phyloP scores from a whole-genome alignment of 2,113 vertebrate species.

The Micromys minutus region DNA sequence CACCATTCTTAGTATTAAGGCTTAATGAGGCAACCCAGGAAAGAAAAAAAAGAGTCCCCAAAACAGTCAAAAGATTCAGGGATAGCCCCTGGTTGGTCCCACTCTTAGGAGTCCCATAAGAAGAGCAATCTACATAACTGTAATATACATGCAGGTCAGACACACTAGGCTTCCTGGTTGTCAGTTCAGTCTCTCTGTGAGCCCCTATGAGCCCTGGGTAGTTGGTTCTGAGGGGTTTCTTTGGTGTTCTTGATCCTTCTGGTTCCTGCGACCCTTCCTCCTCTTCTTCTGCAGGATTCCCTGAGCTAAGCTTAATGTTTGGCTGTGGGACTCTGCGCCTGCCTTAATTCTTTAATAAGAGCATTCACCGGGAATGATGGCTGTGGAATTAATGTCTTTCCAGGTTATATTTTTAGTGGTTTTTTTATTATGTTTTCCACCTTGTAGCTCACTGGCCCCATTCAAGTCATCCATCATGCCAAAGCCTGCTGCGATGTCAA shows the following conservation, averaged over 20 bases:
- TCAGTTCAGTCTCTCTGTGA: neutral
- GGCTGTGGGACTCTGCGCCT: neutral
- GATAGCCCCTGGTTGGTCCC: neutral
- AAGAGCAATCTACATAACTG: neutral
- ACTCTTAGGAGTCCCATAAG: neutral
- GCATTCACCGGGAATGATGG: neutral
- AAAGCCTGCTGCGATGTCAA: conserved; percentile 88
- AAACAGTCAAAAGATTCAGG: neutral
- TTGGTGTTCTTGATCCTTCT: neutral
- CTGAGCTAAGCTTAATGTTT: neutral
- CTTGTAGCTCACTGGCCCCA: conserved; percentile 87
- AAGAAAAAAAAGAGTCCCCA: neutral
- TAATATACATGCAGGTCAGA: neutral
- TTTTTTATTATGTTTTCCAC: neutral
- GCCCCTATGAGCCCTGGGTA: neutral
- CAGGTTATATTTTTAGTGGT: neutral
- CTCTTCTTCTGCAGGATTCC: neutral
- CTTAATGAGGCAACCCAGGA: neutral
- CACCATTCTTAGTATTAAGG: neutral
- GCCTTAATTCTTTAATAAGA: neutral
- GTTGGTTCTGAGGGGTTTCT: neutral
- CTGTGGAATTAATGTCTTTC: neutral
- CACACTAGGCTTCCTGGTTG: neutral
- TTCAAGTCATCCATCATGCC: conserved; percentile 91
- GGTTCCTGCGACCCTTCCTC: neutral